Conservation (phyloP, 2,888 invertebrate species). For the Cylindroiulus punctatus region DNA sequence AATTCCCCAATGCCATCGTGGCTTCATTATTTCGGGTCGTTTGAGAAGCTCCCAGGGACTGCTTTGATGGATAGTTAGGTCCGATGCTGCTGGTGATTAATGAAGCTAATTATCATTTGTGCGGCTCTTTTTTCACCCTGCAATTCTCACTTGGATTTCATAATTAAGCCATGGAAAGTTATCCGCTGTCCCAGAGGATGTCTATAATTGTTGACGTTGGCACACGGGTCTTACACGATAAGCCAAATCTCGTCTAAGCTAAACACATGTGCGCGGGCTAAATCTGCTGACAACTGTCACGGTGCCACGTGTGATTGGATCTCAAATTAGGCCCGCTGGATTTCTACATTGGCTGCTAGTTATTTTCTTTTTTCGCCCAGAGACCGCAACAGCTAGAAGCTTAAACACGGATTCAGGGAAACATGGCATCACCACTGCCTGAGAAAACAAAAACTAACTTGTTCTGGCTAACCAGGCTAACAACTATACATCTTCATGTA, state of each 20-base stretch:
- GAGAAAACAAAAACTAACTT: neutral
- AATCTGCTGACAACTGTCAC: slow-evolving; percentile 42
- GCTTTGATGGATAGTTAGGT: slow-evolving; percentile 53
- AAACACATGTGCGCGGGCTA: slow-evolving; percentile 8
- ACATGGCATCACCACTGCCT: neutral
- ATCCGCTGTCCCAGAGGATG: slow-evolving; percentile 39
- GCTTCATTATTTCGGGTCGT: slow-evolving; percentile 37
- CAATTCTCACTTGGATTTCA: slow-evolving; percentile 54
- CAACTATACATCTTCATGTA: too few species aligned
- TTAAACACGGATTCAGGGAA: neutral
- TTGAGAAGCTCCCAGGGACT: slow-evolving; percentile 53
- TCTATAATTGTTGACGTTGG: slow-evolving; percentile 55
- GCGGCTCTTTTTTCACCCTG: slow-evolving; percentile 51
- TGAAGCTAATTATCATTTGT: slow-evolving; percentile 55
- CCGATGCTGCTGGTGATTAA: slow-evolving; percentile 56
- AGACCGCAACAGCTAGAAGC: neutral
- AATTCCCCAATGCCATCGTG: neutral
- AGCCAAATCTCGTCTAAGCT: slow-evolving; percentile 38
- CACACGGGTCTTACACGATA: slow-evolving; percentile 8
- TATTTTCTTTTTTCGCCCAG: neutral
- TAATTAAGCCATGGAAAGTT: slow-evolving; percentile 54
- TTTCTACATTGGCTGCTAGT: slow-evolving; percentile 11
- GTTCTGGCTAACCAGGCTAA: neutral
- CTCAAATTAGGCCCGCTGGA: slow-evolving; percentile 25
- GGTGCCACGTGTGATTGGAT: slow-evolving; percentile 34